phyloP scores from a whole-genome alignment of 2,113 vertebrate genomes.

The Xenopus tropicalis region DNA sequence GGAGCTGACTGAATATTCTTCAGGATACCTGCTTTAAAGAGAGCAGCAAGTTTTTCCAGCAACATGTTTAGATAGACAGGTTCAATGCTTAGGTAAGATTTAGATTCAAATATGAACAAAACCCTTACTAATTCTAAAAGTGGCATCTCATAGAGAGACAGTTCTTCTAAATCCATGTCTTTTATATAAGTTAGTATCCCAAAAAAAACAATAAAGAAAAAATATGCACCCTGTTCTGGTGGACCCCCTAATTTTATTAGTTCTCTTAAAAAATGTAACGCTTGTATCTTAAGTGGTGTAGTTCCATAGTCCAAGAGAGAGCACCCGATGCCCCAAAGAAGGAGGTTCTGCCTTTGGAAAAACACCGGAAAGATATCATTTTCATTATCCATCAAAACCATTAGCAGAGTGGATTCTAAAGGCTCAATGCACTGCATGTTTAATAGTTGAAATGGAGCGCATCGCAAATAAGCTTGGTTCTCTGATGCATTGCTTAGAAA shows the following conservation, averaged over 20 bases:
- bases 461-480: conserved; percentile 67
- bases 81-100: conserved; percentile 68
- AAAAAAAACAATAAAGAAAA: conserved; percentile 79
- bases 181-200: conserved; percentile 67
- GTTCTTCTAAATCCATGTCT: conserved; percentile 57
- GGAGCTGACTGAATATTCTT: conserved; percentile 62
- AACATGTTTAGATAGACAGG: conserved; percentile 80
- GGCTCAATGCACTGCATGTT: conserved; percentile 73
- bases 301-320: conserved; percentile 71
- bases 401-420: conserved; percentile 67
- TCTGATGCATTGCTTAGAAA: conserved; percentile 63
- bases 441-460: conserved; percentile 69
- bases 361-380: conserved; percentile 67
- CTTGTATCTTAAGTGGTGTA: conserved; percentile 63
- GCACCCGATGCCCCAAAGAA: conserved; percentile 80
- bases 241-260: conserved; percentile 78
- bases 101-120: conserved; percentile 67
- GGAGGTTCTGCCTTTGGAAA: conserved; percentile 69
- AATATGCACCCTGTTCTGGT: conserved; percentile 69
- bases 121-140: conserved; percentile 71
- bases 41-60: conserved; percentile 74
- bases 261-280: conserved; percentile 70
- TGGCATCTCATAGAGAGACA: conserved; percentile 67
- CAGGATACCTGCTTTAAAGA: conserved; percentile 69
- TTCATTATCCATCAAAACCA: conserved; percentile 63